These are phyloP conservation scores for Sericinus montela DNA, from an alignment of 2,888 invertebrate genomes.

Conservation along the genomic window DNA sequence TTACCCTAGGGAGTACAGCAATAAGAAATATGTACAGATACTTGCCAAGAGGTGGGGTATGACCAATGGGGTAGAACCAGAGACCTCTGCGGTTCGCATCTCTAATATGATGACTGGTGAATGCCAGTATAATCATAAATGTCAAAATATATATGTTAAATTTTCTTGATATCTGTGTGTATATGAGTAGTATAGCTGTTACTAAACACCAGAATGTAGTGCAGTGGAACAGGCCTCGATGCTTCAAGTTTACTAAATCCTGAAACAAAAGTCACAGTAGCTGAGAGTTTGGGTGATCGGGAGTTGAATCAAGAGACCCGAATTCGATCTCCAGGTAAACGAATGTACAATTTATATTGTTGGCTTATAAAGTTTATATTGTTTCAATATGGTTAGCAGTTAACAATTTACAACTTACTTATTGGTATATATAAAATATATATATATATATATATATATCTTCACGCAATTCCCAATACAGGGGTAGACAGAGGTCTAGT, in stretches of 20 bases:
- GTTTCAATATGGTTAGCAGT: too few species aligned
- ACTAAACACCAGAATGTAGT: slow-evolving; percentile 50
- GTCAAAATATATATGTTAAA: slow-evolving; percentile 42
- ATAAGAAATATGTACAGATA: slow-evolving; percentile 43
- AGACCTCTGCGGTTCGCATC: slow-evolving; percentile 59
- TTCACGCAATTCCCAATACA: too few species aligned
- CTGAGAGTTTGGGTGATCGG: too few species aligned
- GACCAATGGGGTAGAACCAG: slow-evolving; percentile 60
- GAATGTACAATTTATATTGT: too few species aligned
- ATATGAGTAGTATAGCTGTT: slow-evolving; percentile 34
- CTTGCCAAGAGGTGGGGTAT: slow-evolving; percentile 44
- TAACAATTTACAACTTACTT: too few species aligned
- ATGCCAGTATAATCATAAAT: slow-evolving; percentile 55
- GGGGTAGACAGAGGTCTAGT: too few species aligned
- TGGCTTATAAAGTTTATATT: too few species aligned
- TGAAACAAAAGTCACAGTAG: too few species aligned
- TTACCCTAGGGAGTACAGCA: slow-evolving; percentile 42
- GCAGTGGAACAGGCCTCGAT: slow-evolving; percentile 60
- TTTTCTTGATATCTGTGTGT: slow-evolving; percentile 44
- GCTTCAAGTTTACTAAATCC: slow-evolving; percentile 48
- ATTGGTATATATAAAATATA: too few species aligned
- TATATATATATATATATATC: too few species aligned
- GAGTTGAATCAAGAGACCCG: too few species aligned
- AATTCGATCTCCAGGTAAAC: too few species aligned
- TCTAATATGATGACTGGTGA: slow-evolving; percentile 54